phyloP scores from a whole-genome alignment of 2,113 vertebrate genomes.

The Lophotis ruficrista region DNA sequence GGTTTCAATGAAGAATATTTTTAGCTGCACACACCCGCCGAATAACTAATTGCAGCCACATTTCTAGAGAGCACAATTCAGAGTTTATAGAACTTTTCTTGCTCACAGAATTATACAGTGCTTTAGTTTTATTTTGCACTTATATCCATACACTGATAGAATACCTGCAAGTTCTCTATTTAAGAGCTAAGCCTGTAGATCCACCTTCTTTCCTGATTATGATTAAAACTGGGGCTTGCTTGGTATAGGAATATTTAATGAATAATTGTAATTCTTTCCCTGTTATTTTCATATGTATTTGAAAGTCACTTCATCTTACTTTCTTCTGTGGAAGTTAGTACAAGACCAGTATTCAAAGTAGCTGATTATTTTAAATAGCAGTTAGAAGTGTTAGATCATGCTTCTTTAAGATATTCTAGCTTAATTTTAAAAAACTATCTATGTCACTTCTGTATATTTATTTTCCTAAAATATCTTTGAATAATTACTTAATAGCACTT shows the following conservation, averaged over 20 bases:
- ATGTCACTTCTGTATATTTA: not conserved
- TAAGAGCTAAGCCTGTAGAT: not conserved
- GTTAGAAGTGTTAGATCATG: not conserved
- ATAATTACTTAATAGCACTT: constrained; percentile 1
- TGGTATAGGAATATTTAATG: not conserved
- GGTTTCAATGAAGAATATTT: not conserved
- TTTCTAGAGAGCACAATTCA: not conserved
- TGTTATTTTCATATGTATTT: not conserved
- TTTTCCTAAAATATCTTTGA: not conserved
- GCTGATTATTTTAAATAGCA: not conserved
- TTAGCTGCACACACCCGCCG: not conserved
- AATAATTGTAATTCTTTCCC: not conserved
- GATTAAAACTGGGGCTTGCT: not conserved
- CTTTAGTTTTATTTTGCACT: not conserved
- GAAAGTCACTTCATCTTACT: not conserved
- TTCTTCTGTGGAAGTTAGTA: not conserved
- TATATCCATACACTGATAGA: not conserved
- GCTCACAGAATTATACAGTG: not conserved
- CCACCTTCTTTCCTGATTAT: not conserved
- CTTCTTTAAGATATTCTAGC: not conserved
- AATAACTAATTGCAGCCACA: not conserved
- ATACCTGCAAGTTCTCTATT: not conserved
- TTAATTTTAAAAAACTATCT: not conserved
- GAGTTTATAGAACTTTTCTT: not conserved
- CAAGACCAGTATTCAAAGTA: not conserved